phyloP scores from a whole-genome alignment of 1,140 invertebrate genomes.

The Drosophila kikkawai region DNA sequence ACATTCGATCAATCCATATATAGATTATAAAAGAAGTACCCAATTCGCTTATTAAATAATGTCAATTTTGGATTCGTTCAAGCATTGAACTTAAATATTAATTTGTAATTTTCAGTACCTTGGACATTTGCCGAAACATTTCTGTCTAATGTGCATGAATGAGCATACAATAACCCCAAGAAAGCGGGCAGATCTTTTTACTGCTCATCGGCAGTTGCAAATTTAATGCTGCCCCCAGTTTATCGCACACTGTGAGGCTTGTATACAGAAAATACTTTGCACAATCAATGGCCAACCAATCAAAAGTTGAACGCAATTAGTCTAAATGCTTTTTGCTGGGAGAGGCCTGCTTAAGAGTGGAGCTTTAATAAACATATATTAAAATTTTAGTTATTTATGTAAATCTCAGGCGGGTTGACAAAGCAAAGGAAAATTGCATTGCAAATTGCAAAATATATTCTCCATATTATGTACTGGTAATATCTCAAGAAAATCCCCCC shows the following conservation, averaged over 20 bases:
- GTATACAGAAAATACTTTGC: conserved; percentile 37
- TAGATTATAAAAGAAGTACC: not conserved
- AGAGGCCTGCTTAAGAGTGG: conserved; percentile 66
- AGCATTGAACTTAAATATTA: conserved; percentile 43
- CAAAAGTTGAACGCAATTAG: conserved; percentile 77
- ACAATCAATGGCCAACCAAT: conserved; percentile 74
- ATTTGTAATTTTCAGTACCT: conserved; percentile 38
- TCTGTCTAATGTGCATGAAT: conserved; percentile 70
- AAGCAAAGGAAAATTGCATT: conserved; percentile 44
- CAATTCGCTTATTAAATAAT: not conserved
- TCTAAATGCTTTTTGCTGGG: conserved; percentile 50
- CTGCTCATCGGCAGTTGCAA: conserved; percentile 63
- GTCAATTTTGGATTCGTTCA: not conserved
- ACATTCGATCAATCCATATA: not conserved
- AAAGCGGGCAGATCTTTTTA: conserved; percentile 56
- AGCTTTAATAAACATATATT: conserved; percentile 82
- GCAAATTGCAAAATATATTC: conserved; percentile 65
- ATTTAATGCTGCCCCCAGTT: conserved; percentile 63
- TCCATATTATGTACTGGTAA: conserved; percentile 47
- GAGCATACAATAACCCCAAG: conserved; percentile 37
- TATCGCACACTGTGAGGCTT: conserved; percentile 15
- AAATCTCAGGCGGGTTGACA: conserved; percentile 73
- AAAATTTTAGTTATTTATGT: conserved; percentile 84
- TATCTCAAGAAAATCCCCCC: conserved; percentile 23
- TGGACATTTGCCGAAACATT: conserved; percentile 61